phyloP scores from a whole-genome alignment of 2,888 invertebrate genomes.

The Acleris holmiana region DNA sequence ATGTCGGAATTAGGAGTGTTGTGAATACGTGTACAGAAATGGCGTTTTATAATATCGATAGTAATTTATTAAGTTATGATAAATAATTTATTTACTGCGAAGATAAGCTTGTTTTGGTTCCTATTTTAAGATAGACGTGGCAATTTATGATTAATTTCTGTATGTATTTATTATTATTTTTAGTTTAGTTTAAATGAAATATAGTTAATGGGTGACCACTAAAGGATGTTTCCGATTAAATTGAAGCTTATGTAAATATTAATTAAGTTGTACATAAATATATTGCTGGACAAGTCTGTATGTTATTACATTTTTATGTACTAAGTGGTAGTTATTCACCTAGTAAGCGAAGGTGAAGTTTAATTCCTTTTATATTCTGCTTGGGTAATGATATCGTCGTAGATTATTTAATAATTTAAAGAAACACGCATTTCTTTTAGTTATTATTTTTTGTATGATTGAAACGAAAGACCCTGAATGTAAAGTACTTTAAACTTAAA shows the following conservation, averaged over 20 bases:
- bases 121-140: conserved; percentile 77
- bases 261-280: conserved; percentile 50
- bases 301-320: conserved; percentile 39
- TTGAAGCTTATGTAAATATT: conserved; percentile 49
- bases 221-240: conserved; percentile 40
- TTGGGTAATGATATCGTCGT: conserved; percentile 42
- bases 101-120: conserved; percentile 73
- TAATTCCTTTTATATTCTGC: conserved; percentile 42
- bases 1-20: conserved; percentile 29
- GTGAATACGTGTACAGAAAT: conserved; percentile 71
- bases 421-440: conserved; percentile 24
- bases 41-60: conserved; percentile 58
- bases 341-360: conserved; percentile 22
- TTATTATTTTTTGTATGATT: conserved; percentile 13
- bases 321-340: conserved; percentile 32
- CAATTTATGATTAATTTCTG: conserved; percentile 56
- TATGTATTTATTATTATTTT: conserved; percentile 71
- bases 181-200: conserved; percentile 46
- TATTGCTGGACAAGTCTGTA: conserved; percentile 39
- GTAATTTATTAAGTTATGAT: conserved; percentile 65
- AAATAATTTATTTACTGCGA: conserved; percentile 75
- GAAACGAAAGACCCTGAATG: not conserved
- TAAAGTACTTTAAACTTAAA: conserved; percentile 6
- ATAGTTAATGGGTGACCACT: conserved; percentile 48
- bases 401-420: conserved; percentile 25